Conservation (phyloP, 2,113 vertebrate species). For the Alaudala cheleensis region DNA sequence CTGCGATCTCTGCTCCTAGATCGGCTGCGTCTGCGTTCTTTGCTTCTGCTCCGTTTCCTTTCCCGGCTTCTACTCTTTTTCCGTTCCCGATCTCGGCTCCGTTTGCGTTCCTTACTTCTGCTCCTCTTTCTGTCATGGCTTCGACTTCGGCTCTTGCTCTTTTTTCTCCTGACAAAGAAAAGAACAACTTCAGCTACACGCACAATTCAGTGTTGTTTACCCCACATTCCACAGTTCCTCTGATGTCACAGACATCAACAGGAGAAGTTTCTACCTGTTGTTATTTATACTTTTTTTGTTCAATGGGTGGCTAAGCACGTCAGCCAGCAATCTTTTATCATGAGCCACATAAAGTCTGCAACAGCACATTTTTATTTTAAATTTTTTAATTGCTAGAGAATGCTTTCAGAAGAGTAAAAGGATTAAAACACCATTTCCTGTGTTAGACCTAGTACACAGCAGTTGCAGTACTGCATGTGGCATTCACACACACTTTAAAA, state of each 20-base stretch:
- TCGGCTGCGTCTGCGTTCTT: conserved; percentile 87
- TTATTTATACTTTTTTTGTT: neutral
- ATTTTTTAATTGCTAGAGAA: neutral
- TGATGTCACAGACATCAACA: fast-evolving
- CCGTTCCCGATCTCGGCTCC: conserved; percentile 83
- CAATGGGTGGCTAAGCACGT: neutral
- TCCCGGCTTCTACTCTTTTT: conserved; percentile 90
- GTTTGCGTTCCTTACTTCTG: conserved; percentile 88
- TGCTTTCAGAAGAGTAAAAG: neutral
- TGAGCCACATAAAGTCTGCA: neutral
- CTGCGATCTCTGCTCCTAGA: conserved; percentile 87
- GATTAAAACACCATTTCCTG: neutral
- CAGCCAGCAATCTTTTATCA: neutral
- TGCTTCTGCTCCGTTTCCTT: conserved; percentile 86
- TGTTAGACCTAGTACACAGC: neutral
- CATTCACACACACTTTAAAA: neutral
- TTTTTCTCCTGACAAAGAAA: conserved; percentile 85
- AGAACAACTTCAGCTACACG: neutral
- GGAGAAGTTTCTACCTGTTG: neutral
- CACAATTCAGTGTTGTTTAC: neutral
- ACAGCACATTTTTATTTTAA: neutral
- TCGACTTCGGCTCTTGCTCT: conserved; percentile 90
- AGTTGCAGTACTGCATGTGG: neutral
- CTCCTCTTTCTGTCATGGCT: conserved; percentile 89
- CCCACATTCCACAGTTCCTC: neutral